Base-by-base conservation (phyloP, 2,797 vertebrate species). In the Amphiprion clarkii region DNA sequence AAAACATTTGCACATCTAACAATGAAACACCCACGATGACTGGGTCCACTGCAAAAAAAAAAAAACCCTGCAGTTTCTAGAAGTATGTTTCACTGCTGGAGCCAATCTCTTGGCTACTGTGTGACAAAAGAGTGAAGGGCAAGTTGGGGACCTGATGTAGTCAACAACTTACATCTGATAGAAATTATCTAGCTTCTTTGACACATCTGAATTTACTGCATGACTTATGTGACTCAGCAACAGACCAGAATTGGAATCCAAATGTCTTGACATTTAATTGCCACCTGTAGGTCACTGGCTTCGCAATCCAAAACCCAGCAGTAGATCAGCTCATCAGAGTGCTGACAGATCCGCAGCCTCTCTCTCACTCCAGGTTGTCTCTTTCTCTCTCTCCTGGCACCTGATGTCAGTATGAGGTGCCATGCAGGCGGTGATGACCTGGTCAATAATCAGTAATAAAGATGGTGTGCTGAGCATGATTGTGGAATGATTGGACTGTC, bases 381-480 rank as follows among this genome's bases (percentile, higher is more conserved):
- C 64, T 66, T 53, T 71, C 73, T 60, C 59, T 51, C 74, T 52
- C 69, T 74, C 81, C 72, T 87, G 95, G 95, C 94, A 95, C 95
- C 95, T 93, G 95, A 91, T 93, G 94, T 94, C 95, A 95, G 95
- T 94, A 93, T 87, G 95, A 93, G 87, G 86, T 89, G 84, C 85
- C 85, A 88, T 39, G 93, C 91, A 76, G 83, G 93, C 90, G 88
- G 93, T 95, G 95, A 96, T 96, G 96, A 97, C 95, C 95, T 95
- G 96, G 96, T 97, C 96, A 97, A 97, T 97, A 96, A 95, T 95
- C 94, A 64, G 92, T 97, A 96, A 96, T 97, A 97, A 97, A 98
- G 96, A 95, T 95, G 95, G 95, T 95, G 94, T 96, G 94, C 95
- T 96, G 95, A 94, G 96, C 95, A 95, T 96, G 96, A 97, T 97